These are phyloP conservation scores for Sprattus sprattus DNA, from an alignment of 2,113 vertebrate genomes.

Conservation along the genomic window DNA sequence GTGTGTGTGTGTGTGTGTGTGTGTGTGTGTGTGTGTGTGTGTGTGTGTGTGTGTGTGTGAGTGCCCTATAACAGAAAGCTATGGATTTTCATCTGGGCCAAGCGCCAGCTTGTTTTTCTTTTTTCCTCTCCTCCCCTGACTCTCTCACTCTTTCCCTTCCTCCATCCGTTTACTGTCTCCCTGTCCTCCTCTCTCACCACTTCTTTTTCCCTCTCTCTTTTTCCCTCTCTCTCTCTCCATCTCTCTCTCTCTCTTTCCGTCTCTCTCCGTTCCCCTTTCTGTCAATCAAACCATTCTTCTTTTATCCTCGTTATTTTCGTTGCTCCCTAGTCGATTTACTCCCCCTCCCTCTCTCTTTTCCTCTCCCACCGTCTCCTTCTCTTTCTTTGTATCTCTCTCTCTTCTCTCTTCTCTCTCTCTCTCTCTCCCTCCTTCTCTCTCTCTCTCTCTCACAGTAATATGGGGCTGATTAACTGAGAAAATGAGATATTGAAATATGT, in stretches of 20 bases:
- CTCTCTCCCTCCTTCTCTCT: conserved; percentile 30
- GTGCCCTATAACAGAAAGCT: conserved; percentile 61
- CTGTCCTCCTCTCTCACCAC: conserved; percentile 30
- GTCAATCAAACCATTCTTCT: neutral
- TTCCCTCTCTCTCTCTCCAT: neutral
- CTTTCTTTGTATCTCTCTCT: neutral
- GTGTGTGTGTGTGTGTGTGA: too few relatives aligned
- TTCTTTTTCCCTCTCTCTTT: neutral
- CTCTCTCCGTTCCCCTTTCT: conserved; percentile 17
- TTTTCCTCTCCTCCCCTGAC: conserved; percentile 39
- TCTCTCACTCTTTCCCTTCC: conserved; percentile 6
- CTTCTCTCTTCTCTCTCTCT: conserved; percentile 24
- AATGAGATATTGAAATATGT: conserved; percentile 57
- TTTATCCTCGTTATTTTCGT: neutral
- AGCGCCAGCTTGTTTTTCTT: conserved; percentile 44
- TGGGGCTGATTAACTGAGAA: conserved; percentile 49
- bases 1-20: too few relatives aligned
- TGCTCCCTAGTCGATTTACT: neutral
- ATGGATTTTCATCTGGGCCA: conserved; percentile 64
- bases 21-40: too few relatives aligned
- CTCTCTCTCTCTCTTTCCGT: neutral
- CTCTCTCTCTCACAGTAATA: conserved; percentile 11
- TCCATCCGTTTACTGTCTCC: too few relatives aligned
- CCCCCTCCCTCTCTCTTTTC: conserved; percentile 29
- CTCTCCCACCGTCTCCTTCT: conserved; percentile 15